Evolutionary conservation across 2,797 vertebrate species (phyloP), one percentile per base, ranked within the genome.

Genomic region (Takifugu ocellatus): DNA sequence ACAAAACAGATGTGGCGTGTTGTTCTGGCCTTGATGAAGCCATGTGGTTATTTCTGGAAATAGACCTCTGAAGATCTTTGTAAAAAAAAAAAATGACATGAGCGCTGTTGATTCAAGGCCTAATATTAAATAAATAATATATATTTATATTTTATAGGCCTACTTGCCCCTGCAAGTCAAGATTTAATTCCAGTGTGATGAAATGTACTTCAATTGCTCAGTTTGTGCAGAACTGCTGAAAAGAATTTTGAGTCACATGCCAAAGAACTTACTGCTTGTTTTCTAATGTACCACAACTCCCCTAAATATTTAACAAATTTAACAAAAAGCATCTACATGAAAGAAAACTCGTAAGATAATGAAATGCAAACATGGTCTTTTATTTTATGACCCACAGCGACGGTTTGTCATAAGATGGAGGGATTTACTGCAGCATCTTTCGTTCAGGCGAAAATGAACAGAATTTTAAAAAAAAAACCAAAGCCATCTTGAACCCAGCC

Each of bases 261-360:
- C 33, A 70, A 84, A 80, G 77, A 59, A 25, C 39, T 67, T 59
- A 70, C 52, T 78, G 58, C 73, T 77, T 63, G 71, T 49, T 26
- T 50, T 68, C 66, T 65, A 21, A 29, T 59, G 39, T 9, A 42
- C 25, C 60, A 81, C 76, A 39, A 39, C 74, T 57, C 48, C 12
- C 29, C 53, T 90, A 70, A 87, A 90, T 89, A 82, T 87, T 33
- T 21, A 21, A 21, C 21, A 21, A 43, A 43, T 12, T 87, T 31
- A 88, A 68, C 63, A 63, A 46, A 46, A 49, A 67, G 49, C 63
- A 65, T 90, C 86, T 84, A 84, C 78, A 81, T 52, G 67, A 31
- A 73, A 56, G 65, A 65, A 67, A 81, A 82, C 74, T 59, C 68
- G 60, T 79, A 81, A 75, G 61, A 68, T 66, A 47, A 56, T 24